Evolutionary conservation across 2,888 invertebrate genomes (phyloP), one percentile per base, ranked within the genome.

Genomic region (Melanostoma mellinum): DNA sequence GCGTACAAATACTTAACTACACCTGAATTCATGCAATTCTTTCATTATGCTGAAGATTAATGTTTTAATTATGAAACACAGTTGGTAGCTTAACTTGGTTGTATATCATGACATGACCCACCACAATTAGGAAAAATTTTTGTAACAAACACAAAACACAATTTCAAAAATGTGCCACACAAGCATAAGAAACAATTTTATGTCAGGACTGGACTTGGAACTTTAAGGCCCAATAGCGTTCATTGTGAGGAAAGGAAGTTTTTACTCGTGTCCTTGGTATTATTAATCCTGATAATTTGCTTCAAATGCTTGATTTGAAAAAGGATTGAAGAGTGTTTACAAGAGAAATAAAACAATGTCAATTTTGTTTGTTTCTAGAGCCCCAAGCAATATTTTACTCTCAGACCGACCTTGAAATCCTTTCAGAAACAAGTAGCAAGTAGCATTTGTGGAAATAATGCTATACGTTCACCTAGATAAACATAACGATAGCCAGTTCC

Each of bases 21-120:
- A 20, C 60, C 60, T 33, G 42, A 33, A 33, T 4, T 44, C 60
- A 44, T 60, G 60, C 60, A 32, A 60, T 60, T 40, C 30, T 30
- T 60, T 60, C 60, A 60, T 60, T 44, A 60, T 33, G 33, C 4
- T n/a, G 44, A 60, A 60, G 33, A 60, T 42, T 60, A 44, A 60
- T 60, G 60, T 60, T 60, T 60, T 60, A 60, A 60, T 60, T 44
- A 44, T 44, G 33, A 6, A 60, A 44, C 10, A 60, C 10, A 40
- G n/a, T 44, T 3, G 3, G n/a, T 60, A 10, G 42, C 60, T 60
- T 32, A 40, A 44, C 33, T 60, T 60, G 60, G 10, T 10, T 60
- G 42, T 58, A 58, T 60, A 33, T 33, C 60, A 60, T 60, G 60
- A 60, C 60, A 60, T 60, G 60, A 60, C 60, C 8, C 10, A 44